phyloP scores from a whole-genome alignment of 2,888 invertebrate genomes.

The Mactromeris polynyma region DNA sequence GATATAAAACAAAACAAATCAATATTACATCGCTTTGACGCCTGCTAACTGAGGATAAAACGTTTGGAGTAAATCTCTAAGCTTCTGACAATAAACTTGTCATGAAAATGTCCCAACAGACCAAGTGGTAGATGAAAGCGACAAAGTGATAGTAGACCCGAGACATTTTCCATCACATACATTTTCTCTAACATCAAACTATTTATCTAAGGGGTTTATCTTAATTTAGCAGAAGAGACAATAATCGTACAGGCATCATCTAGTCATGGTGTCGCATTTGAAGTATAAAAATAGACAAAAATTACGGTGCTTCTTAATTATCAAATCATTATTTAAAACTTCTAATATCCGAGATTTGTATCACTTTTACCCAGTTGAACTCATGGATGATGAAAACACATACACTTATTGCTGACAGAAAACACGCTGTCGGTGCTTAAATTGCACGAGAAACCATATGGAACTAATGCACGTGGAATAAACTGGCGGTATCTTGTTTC shows the following conservation, averaged over 20 bases:
- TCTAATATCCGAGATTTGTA: not conserved
- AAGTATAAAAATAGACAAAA: not conserved
- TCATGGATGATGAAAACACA: not conserved
- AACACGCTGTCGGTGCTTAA: not conserved
- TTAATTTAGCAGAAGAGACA: not conserved
- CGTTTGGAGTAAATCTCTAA: constrained; percentile 3
- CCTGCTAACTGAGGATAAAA: not conserved
- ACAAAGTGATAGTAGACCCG: not conserved
- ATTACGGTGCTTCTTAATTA: no score
- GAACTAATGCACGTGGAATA: not conserved
- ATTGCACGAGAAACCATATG: not conserved
- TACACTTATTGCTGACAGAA: not conserved
- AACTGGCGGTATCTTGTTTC: not conserved
- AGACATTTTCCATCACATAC: not conserved
- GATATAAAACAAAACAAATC: constrained; percentile 6
- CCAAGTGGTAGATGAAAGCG: not conserved
- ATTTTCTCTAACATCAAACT: not conserved
- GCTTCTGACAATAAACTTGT: not conserved
- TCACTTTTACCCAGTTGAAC: not conserved
- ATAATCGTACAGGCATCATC: not conserved
- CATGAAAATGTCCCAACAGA: not conserved
- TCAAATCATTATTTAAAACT: not conserved
- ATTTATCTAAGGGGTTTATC: not conserved
- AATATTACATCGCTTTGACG: not conserved
- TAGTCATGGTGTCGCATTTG: not conserved